Conservation (phyloP, 2,113 vertebrate genomes). For the Caranx melampygus region DNA sequence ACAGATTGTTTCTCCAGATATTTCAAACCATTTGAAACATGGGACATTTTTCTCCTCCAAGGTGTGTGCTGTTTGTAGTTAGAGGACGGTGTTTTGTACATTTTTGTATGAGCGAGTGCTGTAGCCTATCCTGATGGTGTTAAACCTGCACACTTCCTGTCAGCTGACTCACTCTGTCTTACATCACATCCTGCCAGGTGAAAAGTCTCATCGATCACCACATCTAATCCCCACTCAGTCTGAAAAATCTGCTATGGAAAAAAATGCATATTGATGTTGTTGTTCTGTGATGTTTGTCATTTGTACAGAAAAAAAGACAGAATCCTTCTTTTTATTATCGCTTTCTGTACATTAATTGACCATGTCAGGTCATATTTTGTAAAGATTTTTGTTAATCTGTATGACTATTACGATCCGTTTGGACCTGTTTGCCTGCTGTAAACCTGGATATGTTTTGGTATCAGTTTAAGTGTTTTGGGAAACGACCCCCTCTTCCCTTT, state of each 20-base stretch:
- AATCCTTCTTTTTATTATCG: conserved; percentile 75
- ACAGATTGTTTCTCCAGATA: conserved; percentile 66
- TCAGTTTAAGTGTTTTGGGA: conserved; percentile 79
- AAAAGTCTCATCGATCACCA: conserved; percentile 62
- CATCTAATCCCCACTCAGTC: conserved; percentile 56
- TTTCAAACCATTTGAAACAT: conserved; percentile 68
- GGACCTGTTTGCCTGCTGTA: conserved; percentile 86
- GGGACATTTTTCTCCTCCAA: conserved; percentile 55
- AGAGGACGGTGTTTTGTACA: conserved; percentile 98
- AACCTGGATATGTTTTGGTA: conserved; percentile 85
- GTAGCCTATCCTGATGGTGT: conserved; percentile 91
- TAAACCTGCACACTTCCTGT: conserved; percentile 91
- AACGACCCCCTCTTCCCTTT: conserved; percentile 55
- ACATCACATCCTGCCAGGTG: conserved; percentile 83
- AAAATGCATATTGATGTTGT: conserved; percentile 87
- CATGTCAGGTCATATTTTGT: conserved; percentile 83
- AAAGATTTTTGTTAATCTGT: conserved; percentile 86
- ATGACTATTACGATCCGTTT: conserved; percentile 78
- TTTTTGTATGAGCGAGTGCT: conserved; percentile 99
- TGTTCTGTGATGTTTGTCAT: conserved; percentile 98
- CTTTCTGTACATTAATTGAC: conserved; percentile 85
- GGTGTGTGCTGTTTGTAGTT: conserved; percentile 83
- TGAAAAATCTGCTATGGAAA: conserved; percentile 74
- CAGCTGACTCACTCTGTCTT: conserved; percentile 89
- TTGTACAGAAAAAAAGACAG: conserved; percentile 88